phyloP scores from a whole-genome alignment of 2,888 invertebrate species.

The Caenorhabditis sp. region DNA sequence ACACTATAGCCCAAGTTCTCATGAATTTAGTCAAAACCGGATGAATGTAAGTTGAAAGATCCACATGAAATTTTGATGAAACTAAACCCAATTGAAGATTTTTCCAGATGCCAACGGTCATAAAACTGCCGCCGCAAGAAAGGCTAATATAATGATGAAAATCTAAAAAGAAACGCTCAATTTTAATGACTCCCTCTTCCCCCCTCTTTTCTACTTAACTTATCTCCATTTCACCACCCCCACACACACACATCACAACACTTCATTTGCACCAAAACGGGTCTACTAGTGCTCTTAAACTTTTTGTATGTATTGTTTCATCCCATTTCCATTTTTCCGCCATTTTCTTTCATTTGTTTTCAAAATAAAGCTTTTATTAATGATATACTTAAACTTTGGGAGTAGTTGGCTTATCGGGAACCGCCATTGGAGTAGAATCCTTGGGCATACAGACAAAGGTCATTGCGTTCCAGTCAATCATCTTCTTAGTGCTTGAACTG shows the following conservation, averaged over 20 bases:
- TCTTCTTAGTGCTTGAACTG: too few relatives aligned
- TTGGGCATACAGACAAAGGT: slow-evolving; percentile 21
- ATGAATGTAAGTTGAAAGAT: slow-evolving; percentile 56
- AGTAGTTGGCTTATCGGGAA: neutral
- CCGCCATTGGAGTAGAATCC: neutral
- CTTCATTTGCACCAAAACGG: slow-evolving; percentile 52
- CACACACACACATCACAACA: slow-evolving; percentile 27
- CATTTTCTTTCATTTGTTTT: slow-evolving; percentile 13
- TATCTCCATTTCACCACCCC: slow-evolving; percentile 13
- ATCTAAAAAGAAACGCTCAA: slow-evolving; percentile 47
- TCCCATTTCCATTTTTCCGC: neutral
- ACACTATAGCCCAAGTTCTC: slow-evolving; percentile 76
- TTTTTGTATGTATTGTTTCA: slow-evolving; percentile 51
- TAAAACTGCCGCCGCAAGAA: slow-evolving; percentile 77
- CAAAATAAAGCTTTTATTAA: slow-evolving; percentile 41
- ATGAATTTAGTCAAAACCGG: slow-evolving; percentile 71
- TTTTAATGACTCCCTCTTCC: slow-evolving; percentile 6
- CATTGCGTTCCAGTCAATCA: slow-evolving; percentile 3
- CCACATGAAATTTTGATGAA: too few relatives aligned
- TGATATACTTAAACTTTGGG: neutral
- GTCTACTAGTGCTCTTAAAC: slow-evolving; percentile 60
- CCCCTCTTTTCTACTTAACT: slow-evolving; percentile 48
- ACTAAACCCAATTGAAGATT: too few relatives aligned
- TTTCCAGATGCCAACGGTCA: slow-evolving; percentile 73
- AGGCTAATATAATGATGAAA: slow-evolving; percentile 68